Percentiles rank a stretch among this genome's conserved stretches.
phyloP scores from a whole-genome alignment of 2,113 vertebrate genomes.

The Lamprologus speciosus region DNA sequence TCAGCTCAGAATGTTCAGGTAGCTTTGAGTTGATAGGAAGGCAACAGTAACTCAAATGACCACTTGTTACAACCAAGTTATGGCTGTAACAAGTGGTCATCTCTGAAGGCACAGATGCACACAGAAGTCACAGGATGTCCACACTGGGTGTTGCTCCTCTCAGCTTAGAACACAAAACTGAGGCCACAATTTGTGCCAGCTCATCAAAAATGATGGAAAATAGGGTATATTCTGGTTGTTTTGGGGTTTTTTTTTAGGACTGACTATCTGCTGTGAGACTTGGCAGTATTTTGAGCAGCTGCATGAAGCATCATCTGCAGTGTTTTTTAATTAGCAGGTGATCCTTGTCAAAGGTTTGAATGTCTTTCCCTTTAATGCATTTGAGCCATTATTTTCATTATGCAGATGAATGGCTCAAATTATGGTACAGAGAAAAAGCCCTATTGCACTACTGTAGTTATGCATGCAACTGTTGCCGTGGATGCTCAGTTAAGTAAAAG shows the following conservation, averaged over 20 bases:
- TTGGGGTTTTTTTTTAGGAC: fast-evolving
- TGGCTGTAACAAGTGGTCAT: neutral
- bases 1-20: neutral
- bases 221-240: neutral
- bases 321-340: neutral
- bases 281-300: neutral
- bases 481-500: neutral
- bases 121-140: neutral
- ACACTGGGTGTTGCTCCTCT: neutral
- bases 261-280: neutral
- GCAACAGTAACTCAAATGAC: neutral
- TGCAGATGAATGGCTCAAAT: neutral
- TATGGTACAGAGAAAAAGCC: neutral
- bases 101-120: neutral
- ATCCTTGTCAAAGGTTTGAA: neutral
- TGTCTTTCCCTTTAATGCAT: neutral
- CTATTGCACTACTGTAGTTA: neutral
- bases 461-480: neutral
- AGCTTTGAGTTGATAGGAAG: neutral
- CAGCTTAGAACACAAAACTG: neutral
- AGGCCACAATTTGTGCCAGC: neutral
- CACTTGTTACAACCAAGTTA: neutral
- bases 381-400: neutral
- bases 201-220: neutral
- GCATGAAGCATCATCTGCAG: neutral